A percentile compares a stretch with the other conserved stretches of the same genome.
These are phyloP conservation scores for Abrostola tripartita DNA, from an alignment of 2,888 invertebrate genomes.

Conservation along the genomic window DNA sequence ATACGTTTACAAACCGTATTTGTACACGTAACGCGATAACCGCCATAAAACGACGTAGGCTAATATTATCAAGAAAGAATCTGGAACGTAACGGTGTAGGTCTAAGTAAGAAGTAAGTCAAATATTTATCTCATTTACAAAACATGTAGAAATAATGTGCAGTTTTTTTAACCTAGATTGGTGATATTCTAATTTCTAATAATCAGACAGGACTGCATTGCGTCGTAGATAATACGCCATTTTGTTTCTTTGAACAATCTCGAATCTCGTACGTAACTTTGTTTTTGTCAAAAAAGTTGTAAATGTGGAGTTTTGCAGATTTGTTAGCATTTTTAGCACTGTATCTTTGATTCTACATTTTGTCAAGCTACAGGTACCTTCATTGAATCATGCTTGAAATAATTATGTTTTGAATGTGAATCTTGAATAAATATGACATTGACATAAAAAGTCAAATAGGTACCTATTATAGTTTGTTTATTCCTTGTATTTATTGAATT, in stretches of 20 bases:
- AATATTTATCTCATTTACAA: neutral
- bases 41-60: conserved; percentile 20
- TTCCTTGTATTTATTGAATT: no score
- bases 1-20: neutral
- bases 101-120: conserved; percentile 25
- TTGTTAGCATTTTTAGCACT: conserved; percentile 50
- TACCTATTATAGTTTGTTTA: no score
- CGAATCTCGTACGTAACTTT: conserved; percentile 42
- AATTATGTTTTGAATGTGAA: neutral
- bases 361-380: neutral
- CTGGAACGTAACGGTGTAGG: conserved; percentile 48
- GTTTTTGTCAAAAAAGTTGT: no score
- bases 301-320: conserved; percentile 4
- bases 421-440: neutral
- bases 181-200: neutral
- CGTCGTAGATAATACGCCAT: conserved; percentile 36
- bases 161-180: neutral
- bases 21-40: conserved; percentile 14
- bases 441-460: no score
- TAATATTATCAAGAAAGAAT: conserved; percentile 38
- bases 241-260: conserved; percentile 20
- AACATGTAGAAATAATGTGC: neutral
- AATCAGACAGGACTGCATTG: neutral
- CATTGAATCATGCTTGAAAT: neutral
- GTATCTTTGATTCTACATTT: neutral